Conservation (phyloP, 1,140 invertebrate species). For the Cherax quadricarinatus region DNA sequence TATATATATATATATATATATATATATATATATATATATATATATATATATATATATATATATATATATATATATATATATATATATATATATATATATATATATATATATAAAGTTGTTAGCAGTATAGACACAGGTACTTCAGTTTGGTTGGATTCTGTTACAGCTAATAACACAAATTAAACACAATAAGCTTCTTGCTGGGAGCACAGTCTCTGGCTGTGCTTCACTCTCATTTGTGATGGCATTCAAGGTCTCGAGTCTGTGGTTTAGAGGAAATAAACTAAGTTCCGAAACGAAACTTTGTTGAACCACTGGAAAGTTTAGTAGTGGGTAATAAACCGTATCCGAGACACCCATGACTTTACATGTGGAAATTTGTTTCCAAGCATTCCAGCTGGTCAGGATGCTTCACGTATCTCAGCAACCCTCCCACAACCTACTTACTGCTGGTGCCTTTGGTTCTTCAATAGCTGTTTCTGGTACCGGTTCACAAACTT, state of each 20-base stretch:
- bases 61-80: slow-evolving; percentile 3
- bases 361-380: neutral
- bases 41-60: neutral
- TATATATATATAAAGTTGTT: neutral
- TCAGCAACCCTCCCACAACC: neutral
- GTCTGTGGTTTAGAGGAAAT: neutral
- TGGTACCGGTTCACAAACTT: slow-evolving; percentile 42
- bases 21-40: slow-evolving; percentile 5
- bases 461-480: neutral
- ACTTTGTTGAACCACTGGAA: neutral
- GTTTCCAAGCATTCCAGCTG: neutral
- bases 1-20: neutral
- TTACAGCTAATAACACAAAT: neutral
- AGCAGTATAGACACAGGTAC: slow-evolving; percentile 7
- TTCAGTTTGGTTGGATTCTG: neutral
- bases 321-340: neutral
- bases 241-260: neutral
- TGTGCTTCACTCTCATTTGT: neutral
- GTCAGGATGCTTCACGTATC: neutral
- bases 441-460: neutral
- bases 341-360: neutral
- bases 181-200: neutral
- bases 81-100: slow-evolving; percentile 1
- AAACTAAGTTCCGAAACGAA: neutral
- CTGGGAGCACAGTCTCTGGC: neutral